These are phyloP conservation scores for Merluccius polli DNA, from an alignment of 2,797 vertebrate genomes.

Conservation along the genomic window DNA sequence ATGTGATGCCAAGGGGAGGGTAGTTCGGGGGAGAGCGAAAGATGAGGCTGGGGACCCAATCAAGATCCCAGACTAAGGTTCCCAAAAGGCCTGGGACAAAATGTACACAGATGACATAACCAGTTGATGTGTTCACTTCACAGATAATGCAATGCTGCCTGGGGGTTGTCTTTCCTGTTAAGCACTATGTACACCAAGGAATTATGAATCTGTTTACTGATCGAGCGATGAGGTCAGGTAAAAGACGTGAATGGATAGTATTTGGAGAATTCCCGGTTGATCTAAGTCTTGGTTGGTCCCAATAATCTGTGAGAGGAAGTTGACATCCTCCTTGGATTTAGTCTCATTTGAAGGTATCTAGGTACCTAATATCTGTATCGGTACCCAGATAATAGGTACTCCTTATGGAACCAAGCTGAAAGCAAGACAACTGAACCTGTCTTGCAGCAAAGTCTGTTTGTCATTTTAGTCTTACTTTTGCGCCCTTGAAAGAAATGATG, in stretches of 20 bases:
- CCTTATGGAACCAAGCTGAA: not conserved
- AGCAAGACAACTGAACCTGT: not conserved
- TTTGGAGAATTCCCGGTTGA: not conserved
- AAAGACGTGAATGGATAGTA: not conserved
- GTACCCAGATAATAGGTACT: not conserved
- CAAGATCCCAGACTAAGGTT: conserved; percentile 33
- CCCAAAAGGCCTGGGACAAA: not conserved
- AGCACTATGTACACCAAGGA: not conserved
- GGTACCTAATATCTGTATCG: not conserved
- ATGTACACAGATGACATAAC: conserved; percentile 1
- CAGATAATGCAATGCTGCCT: not conserved
- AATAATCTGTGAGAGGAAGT: not conserved
- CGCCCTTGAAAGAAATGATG: not conserved
- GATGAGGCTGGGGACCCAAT: conserved; percentile 27
- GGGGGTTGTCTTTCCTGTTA: not conserved
- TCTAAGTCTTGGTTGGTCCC: not conserved
- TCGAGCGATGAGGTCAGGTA: not conserved
- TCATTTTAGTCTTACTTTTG: not conserved
- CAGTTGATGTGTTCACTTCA: not conserved
- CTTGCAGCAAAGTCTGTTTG: not conserved
- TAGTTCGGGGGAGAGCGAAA: too few relatives aligned
- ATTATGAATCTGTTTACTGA: not conserved
- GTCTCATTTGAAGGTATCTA: not conserved
- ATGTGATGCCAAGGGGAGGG: conserved; percentile 27
- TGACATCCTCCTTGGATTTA: not conserved